Percentiles rank a stretch among this genome's conserved stretches.
Evolutionary conservation across 2,888 invertebrate species (phyloP).

Genomic region (Acronicta leporina): DNA sequence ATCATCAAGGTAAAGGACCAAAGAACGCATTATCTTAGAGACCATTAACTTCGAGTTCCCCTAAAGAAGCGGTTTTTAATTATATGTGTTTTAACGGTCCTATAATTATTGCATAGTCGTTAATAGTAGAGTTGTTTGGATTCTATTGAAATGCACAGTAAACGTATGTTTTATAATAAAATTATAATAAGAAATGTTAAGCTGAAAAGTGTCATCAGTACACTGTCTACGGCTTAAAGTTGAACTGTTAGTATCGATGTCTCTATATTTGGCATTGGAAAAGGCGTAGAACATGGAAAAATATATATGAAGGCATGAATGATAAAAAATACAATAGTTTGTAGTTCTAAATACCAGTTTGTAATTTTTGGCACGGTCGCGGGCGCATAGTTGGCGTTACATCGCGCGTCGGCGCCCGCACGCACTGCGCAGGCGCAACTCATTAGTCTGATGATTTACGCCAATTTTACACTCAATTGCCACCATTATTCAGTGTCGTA

Average conservation of each 20-base stretch:
- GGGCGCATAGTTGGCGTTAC: conserved; percentile 55
- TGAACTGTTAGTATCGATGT: no score
- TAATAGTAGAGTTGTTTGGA: no score
- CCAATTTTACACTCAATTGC: conserved; percentile 49
- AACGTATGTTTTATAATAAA: no score
- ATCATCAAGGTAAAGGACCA: conserved; percentile 22
- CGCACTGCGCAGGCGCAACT: conserved; percentile 29
- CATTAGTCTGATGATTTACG: conserved; percentile 54
- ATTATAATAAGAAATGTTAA: no score
- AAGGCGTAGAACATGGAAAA: no score
- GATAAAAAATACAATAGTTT: conserved; percentile 7
- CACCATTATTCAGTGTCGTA: conserved; percentile 38
- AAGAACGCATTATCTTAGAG: conserved; percentile 22
- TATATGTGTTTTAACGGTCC: no score
- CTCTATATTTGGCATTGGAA: no score
- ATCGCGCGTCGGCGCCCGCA: conserved; percentile 34
- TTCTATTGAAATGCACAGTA: no score
- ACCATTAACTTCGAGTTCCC: conserved; percentile 20
- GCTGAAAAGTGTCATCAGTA: no score
- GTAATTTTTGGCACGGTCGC: conserved; percentile 53
- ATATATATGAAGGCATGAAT: background rate
- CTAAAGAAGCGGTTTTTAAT: conserved; percentile 18
- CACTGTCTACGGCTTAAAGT: no score
- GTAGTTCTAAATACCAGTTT: conserved; percentile 17
- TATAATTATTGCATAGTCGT: no score